These are phyloP conservation scores for Meliscaeva auricollis DNA, from an alignment of 2,888 invertebrate species.

Conservation along the genomic window DNA sequence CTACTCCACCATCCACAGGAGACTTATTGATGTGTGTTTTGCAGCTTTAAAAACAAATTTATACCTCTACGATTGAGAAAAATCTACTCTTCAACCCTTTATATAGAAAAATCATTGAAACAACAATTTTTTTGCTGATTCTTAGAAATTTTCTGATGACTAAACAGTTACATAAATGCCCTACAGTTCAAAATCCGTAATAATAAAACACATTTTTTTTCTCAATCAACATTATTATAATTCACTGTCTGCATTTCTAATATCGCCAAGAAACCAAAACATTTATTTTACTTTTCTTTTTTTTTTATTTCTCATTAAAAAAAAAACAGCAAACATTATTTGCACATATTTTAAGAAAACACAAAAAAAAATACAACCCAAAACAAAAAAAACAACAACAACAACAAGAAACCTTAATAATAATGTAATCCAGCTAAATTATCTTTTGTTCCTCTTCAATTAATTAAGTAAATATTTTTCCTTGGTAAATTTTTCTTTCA, in stretches of 20 bases:
- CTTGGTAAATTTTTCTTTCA: slow-evolving; percentile 40
- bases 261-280: slow-evolving; percentile 15
- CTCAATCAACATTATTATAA: slow-evolving; percentile 5
- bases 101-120: too few relatives aligned
- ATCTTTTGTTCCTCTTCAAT: slow-evolving; percentile 70
- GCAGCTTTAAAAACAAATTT: too few relatives aligned
- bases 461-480: slow-evolving; percentile 75
- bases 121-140: not conserved
- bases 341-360: not conserved
- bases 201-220: not conserved
- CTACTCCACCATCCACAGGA: too few relatives aligned
- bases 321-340: not conserved
- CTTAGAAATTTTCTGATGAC: not conserved
- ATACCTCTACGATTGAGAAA: too few relatives aligned
- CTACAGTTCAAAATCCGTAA: too few relatives aligned
- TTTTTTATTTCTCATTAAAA: not conserved
- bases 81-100: too few relatives aligned
- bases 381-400: slow-evolving; percentile 21
- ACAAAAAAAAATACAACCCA: not conserved
- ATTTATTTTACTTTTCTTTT: not conserved
- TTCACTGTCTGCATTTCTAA: not conserved
- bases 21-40: too few relatives aligned
- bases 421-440: slow-evolving; percentile 73
- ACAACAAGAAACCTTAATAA: slow-evolving; percentile 39
- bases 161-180: not conserved